Evolutionary conservation across 2,888 invertebrate species (phyloP).

Genomic region (Hypolimnas misippus): DNA sequence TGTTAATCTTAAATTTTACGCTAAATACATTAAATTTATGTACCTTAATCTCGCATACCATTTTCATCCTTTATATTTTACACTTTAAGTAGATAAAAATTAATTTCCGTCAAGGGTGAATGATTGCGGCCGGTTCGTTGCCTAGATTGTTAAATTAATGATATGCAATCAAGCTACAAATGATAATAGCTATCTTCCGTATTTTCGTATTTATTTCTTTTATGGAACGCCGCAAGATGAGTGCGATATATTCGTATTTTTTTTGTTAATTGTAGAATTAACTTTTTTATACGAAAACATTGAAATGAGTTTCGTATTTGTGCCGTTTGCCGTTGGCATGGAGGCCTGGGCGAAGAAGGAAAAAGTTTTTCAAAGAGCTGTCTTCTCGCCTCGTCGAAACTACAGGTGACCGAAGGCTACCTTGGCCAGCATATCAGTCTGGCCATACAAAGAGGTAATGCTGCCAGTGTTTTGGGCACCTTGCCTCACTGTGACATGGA

Average conservation of each 20-base stretch:
- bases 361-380: too few species aligned
- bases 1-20: slow-evolving; percentile 1
- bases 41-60: slow-evolving; percentile 1
- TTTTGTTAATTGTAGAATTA: background rate
- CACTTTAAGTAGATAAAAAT: slow-evolving; percentile 12
- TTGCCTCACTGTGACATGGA: too few species aligned
- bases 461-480: too few species aligned
- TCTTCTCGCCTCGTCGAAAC: too few species aligned
- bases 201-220: slow-evolving; percentile 1
- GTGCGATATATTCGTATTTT: background rate
- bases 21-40: slow-evolving; percentile 6
- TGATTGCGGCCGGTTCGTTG: slow-evolving; percentile 1
- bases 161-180: slow-evolving; percentile 27
- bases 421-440: too few species aligned
- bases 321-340: too few species aligned
- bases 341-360: too few species aligned
- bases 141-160: slow-evolving; percentile 21
- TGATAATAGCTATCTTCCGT: slow-evolving; percentile 29
- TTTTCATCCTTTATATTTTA: slow-evolving; percentile 10
- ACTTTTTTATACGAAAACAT: too few species aligned
- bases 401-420: too few species aligned
- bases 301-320: too few species aligned
- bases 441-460: too few species aligned
- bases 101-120: slow-evolving; percentile 13
- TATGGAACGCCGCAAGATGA: background rate